Conservation (phyloP, 1,140 invertebrate species). For the Oreohelix idahoensis region DNA sequence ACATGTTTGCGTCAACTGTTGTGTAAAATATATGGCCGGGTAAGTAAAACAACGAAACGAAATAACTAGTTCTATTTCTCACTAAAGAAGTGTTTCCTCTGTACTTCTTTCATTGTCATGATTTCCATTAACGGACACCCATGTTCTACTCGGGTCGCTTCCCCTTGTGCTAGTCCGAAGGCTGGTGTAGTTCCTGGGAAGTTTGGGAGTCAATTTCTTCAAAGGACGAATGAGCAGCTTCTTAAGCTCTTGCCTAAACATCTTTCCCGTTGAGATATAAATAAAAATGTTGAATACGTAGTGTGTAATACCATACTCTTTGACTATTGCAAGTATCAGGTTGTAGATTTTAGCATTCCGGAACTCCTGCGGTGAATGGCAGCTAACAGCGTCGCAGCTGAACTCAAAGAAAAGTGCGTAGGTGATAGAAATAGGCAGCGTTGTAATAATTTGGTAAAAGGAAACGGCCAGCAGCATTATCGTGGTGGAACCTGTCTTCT, state of each 20-base stretch:
- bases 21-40: too few species aligned
- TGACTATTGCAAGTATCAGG: conserved; percentile 58
- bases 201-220: conserved; percentile 42
- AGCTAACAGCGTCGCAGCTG: background rate
- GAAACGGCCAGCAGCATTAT: conserved; percentile 70
- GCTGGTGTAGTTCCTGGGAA: conserved; percentile 55
- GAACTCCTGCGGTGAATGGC: background rate
- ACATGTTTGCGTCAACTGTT: too few species aligned
- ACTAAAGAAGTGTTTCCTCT: conserved; percentile 1
- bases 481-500: conserved; percentile 65
- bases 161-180: conserved; percentile 45
- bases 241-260: conserved; percentile 67
- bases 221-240: conserved; percentile 49
- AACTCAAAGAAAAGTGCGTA: conserved; percentile 55
- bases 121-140: conserved; percentile 51
- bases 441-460: conserved; percentile 72
- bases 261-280: conserved; percentile 69
- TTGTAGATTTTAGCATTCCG: conserved; percentile 42
- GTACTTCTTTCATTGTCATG: conserved; percentile 8
- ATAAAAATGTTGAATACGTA: conserved; percentile 71
- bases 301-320: conserved; percentile 70
- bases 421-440: conserved; percentile 66
- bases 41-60: too few species aligned
- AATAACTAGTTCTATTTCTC: too few species aligned
- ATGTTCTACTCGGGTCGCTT: conserved; percentile 44